phyloP scores from a whole-genome alignment of 2,888 invertebrate species.

The Myopa testacea region DNA sequence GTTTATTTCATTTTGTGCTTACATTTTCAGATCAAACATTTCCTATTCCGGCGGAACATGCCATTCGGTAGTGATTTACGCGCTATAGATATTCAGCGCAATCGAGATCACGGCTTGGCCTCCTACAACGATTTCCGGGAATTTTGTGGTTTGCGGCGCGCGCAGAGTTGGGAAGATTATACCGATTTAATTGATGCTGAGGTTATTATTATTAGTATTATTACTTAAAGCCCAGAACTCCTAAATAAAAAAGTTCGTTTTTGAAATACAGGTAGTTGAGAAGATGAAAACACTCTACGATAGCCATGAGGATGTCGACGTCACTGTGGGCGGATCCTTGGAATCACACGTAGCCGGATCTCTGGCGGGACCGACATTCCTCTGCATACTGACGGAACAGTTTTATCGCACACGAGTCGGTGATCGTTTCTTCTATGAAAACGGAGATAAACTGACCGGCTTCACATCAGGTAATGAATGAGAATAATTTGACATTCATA shows the following conservation, averaged over 20 bases:
- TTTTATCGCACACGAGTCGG: constrained; percentile 87
- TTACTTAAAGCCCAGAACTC: not conserved
- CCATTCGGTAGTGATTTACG: constrained; percentile 84
- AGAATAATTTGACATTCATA: not conserved
- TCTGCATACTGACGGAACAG: constrained; percentile 88
- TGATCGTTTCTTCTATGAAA: constrained; percentile 89
- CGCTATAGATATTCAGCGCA: constrained; percentile 86
- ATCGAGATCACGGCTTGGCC: constrained; percentile 87
- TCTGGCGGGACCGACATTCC: constrained; percentile 86
- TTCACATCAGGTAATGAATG: constrained; percentile 73
- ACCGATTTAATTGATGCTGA: constrained; percentile 75
- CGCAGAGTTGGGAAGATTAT: constrained; percentile 78
- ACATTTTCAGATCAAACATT: constrained; percentile 73
- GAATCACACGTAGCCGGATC: constrained; percentile 83
- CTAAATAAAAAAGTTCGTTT: too few relatives aligned
- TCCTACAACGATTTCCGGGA: constrained; percentile 82
- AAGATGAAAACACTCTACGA: constrained; percentile 76
- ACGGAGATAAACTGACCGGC: constrained; percentile 73
- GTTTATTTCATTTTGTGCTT: not conserved
- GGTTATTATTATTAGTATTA: constrained; percentile 56
- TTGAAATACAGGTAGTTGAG: constrained; percentile 69
- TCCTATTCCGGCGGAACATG: constrained; percentile 76
- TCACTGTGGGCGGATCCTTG: constrained; percentile 86
- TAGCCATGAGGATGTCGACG: constrained; percentile 83
- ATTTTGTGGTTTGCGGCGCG: constrained; percentile 80